A percentile compares a stretch with the other conserved stretches of the same genome.
phyloP scores from a whole-genome alignment of 2,113 vertebrate species.

The Acanthisitta chloris region DNA sequence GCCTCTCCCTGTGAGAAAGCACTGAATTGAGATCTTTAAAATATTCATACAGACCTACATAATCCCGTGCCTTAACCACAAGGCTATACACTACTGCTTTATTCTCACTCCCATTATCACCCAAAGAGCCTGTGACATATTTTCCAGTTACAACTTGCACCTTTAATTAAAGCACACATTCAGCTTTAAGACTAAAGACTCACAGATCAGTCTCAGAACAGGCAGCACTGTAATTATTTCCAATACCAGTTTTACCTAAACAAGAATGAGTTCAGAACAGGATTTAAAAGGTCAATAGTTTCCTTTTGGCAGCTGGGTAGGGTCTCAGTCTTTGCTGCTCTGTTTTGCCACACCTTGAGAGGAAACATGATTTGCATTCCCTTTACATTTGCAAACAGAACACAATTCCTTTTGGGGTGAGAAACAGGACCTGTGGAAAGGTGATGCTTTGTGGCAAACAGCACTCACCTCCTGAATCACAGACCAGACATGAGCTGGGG shows the following conservation, averaged over 20 bases:
- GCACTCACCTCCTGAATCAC: slow-evolving; percentile 95
- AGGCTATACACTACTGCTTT: background rate
- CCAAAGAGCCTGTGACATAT: background rate
- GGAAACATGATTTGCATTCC: background rate
- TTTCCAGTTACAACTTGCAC: slow-evolving; percentile 13
- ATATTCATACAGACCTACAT: background rate
- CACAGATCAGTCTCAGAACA: slow-evolving; percentile 31
- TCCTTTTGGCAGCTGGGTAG: background rate
- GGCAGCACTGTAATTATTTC: slow-evolving; percentile 33
- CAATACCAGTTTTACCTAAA: background rate
- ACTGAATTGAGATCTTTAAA: background rate
- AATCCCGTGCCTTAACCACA: background rate
- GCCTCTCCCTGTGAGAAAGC: background rate
- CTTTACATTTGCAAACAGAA: background rate
- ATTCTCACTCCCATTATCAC: background rate
- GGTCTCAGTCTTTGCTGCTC: background rate
- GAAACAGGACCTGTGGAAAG: background rate
- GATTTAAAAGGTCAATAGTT: background rate
- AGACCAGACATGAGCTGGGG: slow-evolving; percentile 95
- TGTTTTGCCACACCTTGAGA: background rate
- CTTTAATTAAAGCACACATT: slow-evolving; percentile 41
- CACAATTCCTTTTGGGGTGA: background rate
- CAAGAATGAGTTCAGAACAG: background rate
- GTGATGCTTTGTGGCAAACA: background rate
- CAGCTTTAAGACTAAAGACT: slow-evolving; percentile 6